A percentile compares a stretch with the other conserved stretches of the same genome.
These are phyloP conservation scores for Araneus ventricosus DNA, from an alignment of 1,140 invertebrate genomes.

Conservation along the genomic window DNA sequence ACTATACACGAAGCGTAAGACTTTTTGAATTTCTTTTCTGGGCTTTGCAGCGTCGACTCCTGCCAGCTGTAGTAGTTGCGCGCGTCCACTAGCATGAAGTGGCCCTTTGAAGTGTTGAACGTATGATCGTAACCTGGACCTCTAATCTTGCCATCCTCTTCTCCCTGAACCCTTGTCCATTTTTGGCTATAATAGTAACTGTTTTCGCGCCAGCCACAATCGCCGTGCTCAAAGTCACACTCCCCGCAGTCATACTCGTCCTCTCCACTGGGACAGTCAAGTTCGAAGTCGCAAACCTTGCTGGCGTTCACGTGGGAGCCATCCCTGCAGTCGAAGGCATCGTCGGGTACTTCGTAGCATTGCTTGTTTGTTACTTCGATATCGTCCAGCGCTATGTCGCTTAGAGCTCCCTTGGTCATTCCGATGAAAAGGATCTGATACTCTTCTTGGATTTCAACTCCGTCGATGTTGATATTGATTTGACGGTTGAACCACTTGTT, in stretches of 20 bases:
- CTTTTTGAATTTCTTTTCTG: constrained; percentile 59
- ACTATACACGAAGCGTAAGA: constrained; percentile 68
- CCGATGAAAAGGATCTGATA: constrained; percentile 74
- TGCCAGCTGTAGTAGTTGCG: not conserved
- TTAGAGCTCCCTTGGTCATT: constrained; percentile 65
- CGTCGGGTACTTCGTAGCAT: constrained; percentile 69
- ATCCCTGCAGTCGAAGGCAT: constrained; percentile 68
- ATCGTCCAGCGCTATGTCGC: constrained; percentile 76
- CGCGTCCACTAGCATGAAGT: constrained; percentile 61
- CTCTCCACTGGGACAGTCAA: constrained; percentile 65
- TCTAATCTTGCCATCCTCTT: not conserved
- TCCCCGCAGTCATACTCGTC: constrained; percentile 75
- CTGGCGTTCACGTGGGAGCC: constrained; percentile 32
- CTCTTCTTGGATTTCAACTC: constrained; percentile 51
- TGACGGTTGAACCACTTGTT: constrained; percentile 58
- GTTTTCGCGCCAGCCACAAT: constrained; percentile 69
- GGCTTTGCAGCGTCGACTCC: constrained; percentile 6
- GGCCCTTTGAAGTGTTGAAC: not conserved
- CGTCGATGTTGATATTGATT: constrained; percentile 48
- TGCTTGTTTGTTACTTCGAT: constrained; percentile 63
- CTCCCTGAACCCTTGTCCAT: constrained; percentile 51
- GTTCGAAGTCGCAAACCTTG: constrained; percentile 73
- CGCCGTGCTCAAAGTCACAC: constrained; percentile 75
- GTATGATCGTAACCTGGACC: constrained; percentile 67
- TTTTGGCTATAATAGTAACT: not conserved